Evolutionary conservation across 2,113 vertebrate species (phyloP), one percentile per base, ranked within the genome.

Genomic region (Galbula dea): DNA sequence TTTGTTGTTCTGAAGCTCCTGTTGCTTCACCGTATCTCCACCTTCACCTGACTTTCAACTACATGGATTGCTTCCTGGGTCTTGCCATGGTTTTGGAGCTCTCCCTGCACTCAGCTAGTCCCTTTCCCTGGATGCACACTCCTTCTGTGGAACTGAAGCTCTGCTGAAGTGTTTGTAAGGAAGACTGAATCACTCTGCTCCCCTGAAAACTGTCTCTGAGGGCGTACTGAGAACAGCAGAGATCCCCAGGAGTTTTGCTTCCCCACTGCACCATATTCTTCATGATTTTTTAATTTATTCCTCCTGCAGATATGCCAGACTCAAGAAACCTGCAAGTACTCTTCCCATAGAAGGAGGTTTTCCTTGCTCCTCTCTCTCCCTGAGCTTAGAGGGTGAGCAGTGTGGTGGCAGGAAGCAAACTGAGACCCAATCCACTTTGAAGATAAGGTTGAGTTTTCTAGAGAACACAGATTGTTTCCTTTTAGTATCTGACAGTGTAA

Each of bases 381-480:
- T 58, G 48, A 92, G 59, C 67, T 41, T 41, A 36, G 19, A 58
- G 49, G 21, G 37, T 73, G 59, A 61, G 14, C n/a, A n/a, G 7
- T 45, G 48, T 55, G 11, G 12, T 39, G 43, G 77, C 58, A 88
- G 63, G 86, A 69, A 63, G 39, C 37, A 29, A 90, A 67, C 45
- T 1, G 1, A 59, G 74, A 68, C 1, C 3, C 48, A 43, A 65
- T 32, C 0, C 1, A 83, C 74, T 86, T 90, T 39, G n/a, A n/a
- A n/a, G n/a, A n/a, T 13, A 61, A 52, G 68, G 49, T 57, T 48
- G 48, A 0, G 66, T 54, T 91, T 92, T 83, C 58, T 72, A 71
- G 54, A 51, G 84, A 78, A 91, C 6, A 4, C 74, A 95, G 77
- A 90, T 76, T 88, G 30, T 89, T 96, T 91, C 81, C 68, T 90